phyloP scores from a whole-genome alignment of 2,113 vertebrate genomes.

The Apteryx owenii region DNA sequence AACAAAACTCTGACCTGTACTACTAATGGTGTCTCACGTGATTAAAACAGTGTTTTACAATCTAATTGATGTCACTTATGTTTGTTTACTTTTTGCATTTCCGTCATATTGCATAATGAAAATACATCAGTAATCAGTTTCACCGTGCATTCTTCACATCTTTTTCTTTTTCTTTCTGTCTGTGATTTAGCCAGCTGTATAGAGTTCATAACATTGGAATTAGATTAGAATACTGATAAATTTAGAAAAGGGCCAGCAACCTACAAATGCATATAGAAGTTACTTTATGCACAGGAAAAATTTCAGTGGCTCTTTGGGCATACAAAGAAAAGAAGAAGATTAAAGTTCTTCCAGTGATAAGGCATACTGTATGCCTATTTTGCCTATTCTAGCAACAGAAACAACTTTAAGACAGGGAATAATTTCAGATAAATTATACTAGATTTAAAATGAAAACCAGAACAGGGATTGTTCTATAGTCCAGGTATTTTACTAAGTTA shows the following conservation, averaged over 20 bases:
- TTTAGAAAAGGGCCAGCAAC: not conserved
- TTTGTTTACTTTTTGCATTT: slow-evolving; percentile 12
- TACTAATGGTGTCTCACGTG: not conserved
- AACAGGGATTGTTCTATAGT: not conserved
- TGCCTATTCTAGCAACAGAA: slow-evolving; percentile 10
- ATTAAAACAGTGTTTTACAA: not conserved
- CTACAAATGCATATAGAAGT: not conserved
- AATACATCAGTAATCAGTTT: not conserved
- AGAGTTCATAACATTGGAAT: not conserved
- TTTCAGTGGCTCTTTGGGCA: not conserved
- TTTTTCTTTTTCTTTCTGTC: not conserved
- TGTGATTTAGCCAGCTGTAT: not conserved
- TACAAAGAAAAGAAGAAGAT: not conserved
- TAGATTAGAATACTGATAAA: not conserved
- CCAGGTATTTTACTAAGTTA: slow-evolving; percentile 44
- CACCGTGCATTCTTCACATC: not conserved
- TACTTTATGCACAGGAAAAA: not conserved
- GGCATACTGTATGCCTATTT: not conserved
- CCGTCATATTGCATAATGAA: not conserved
- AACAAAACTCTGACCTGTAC: not conserved
- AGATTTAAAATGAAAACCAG: slow-evolving; percentile 47
- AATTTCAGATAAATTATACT: slow-evolving; percentile 45
- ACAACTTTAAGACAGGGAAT: slow-evolving; percentile 5
- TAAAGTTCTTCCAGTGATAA: not conserved
- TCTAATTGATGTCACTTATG: not conserved